These are phyloP conservation scores for Lepetodrilus schrolli DNA, from an alignment of 2,888 invertebrate genomes.

Conservation along the genomic window DNA sequence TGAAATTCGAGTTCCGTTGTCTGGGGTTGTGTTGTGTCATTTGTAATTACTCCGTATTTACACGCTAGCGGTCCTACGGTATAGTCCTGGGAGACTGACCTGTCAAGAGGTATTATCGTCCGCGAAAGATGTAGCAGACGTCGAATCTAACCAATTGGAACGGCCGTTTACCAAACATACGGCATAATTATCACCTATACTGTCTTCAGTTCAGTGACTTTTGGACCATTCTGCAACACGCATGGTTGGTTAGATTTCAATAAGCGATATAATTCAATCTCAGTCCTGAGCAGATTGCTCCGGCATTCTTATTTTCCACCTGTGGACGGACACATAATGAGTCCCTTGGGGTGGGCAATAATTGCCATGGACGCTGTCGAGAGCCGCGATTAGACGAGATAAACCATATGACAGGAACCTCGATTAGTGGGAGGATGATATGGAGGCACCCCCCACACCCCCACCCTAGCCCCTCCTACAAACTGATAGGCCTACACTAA, in stretches of 20 bases:
- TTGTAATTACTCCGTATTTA: slow-evolving; percentile 18
- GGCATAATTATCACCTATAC: slow-evolving; percentile 3
- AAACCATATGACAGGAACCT: background rate
- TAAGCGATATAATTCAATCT: background rate
- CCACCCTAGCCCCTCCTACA: no score
- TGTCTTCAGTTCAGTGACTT: background rate
- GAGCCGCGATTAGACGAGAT: background rate
- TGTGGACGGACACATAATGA: background rate
- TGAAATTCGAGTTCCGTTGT: background rate
- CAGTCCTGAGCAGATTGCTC: background rate
- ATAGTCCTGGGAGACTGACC: background rate
- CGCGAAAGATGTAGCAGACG: background rate
- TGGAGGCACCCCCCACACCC: background rate
- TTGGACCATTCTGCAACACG: background rate
- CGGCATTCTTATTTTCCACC: background rate
- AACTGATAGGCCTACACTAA: no score
- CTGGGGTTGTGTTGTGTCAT: background rate
- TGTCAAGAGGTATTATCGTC: slow-evolving; percentile 8
- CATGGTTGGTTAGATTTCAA: background rate
- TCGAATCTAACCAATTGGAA: slow-evolving; percentile 7
- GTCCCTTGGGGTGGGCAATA: background rate
- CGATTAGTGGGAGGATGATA: background rate
- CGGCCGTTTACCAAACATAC: slow-evolving; percentile 18
- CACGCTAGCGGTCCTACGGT: background rate
- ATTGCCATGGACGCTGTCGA: background rate